Conservation (phyloP, 2,113 vertebrate genomes). For the Nematolebias whitei region DNA sequence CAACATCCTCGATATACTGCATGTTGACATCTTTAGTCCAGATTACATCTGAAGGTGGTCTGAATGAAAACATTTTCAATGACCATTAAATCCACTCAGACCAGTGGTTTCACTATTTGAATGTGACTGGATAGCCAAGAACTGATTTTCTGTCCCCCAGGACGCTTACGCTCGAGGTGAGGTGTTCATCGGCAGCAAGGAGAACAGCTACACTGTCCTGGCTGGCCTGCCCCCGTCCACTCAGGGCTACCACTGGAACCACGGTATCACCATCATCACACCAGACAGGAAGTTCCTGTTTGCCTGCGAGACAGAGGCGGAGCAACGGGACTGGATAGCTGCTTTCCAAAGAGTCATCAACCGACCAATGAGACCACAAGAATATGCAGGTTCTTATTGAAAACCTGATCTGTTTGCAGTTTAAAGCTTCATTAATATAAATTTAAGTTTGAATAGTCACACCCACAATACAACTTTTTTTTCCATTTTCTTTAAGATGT, state of each 20-base stretch:
- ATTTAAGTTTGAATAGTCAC: not conserved
- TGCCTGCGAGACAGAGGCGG: constrained; percentile 89
- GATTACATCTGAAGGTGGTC: too few relatives aligned
- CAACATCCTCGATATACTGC: too few relatives aligned
- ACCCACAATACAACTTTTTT: not conserved
- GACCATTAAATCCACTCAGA: too few relatives aligned
- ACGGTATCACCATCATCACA: constrained; percentile 95
- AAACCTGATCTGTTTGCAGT: not conserved
- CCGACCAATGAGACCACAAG: constrained; percentile 96
- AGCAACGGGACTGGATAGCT: constrained; percentile 90
- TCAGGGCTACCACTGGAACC: constrained; percentile 92
- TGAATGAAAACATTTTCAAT: too few relatives aligned
- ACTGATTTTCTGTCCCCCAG: constrained; percentile 65
- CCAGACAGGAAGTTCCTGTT: constrained; percentile 96
- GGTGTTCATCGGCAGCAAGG: constrained; percentile 96
- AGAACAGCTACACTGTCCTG: constrained; percentile 92
- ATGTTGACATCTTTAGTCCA: too few relatives aligned
- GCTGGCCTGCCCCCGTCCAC: constrained; percentile 87
- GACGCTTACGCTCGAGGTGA: constrained; percentile 95
- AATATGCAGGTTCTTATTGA: constrained; percentile 87
- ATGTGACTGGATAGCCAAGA: too few relatives aligned
- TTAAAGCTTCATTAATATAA: not conserved
- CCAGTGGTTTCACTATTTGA: too few relatives aligned
- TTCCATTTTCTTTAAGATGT: too few relatives aligned
- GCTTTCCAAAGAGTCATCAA: constrained; percentile 94